Percentiles rank a stretch among this genome's conserved stretches.
Evolutionary conservation across 2,113 vertebrate genomes (phyloP).

Genomic region (Xenopus borealis): DNA sequence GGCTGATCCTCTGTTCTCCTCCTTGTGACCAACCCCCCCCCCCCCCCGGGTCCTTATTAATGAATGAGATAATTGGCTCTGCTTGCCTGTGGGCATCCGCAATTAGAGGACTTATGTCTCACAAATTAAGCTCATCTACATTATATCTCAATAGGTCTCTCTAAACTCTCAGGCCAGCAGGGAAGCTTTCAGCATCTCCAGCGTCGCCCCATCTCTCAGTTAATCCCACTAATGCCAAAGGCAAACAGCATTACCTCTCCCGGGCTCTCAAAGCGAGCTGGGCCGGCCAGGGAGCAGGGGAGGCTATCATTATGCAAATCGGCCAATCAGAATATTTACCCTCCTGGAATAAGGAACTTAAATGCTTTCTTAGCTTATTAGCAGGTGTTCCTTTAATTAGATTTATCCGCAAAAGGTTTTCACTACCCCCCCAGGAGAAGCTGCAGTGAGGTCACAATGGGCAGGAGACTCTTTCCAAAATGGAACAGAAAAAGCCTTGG

Average conservation of each 20-base stretch:
- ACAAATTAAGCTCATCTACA: slow-evolving; percentile 38
- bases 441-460: too few relatives aligned
- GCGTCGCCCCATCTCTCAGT: background rate
- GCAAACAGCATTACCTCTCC: background rate
- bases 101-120: slow-evolving; percentile 15
- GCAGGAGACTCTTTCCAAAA: too few relatives aligned
- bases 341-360: background rate
- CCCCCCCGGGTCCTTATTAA: background rate
- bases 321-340: background rate
- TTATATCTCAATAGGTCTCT: background rate
- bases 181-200: background rate
- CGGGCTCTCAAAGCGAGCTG: background rate
- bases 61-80: slow-evolving; percentile 30
- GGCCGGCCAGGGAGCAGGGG: too few relatives aligned
- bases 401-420: slow-evolving; percentile 17
- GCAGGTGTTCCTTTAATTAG: slow-evolving; percentile 9
- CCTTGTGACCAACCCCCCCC: too few relatives aligned
- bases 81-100: background rate
- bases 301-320: background rate
- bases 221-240: slow-evolving; percentile 17
- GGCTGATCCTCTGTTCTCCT: too few relatives aligned
- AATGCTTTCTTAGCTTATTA: slow-evolving; percentile 23
- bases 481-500: too few relatives aligned
- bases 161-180: background rate
- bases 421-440: slow-evolving; percentile 7